phyloP scores from a whole-genome alignment of 2,113 vertebrate genomes.

The Oreochromis tanganicae region DNA sequence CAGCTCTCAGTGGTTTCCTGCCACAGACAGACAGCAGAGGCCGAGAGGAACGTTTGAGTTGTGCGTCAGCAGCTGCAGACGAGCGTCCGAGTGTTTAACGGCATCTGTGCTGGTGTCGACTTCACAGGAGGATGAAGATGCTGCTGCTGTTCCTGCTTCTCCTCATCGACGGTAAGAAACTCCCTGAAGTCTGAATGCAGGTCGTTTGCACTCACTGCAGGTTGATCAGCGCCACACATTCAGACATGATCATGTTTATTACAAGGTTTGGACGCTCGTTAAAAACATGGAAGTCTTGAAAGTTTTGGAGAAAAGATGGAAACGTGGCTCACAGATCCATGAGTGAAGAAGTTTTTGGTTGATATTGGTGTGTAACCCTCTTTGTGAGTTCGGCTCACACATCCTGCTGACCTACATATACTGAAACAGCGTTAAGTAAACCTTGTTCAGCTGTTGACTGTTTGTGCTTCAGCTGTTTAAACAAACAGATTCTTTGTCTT shows the following conservation, averaged over 20 bases:
- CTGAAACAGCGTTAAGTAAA: background rate
- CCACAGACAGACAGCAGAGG: fast-evolving
- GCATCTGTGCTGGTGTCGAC: fast-evolving
- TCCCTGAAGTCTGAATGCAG: fast-evolving
- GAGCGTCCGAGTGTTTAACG: fast-evolving
- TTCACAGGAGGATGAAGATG: background rate
- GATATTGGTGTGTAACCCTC: fast-evolving
- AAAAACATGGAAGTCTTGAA: background rate
- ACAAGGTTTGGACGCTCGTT: fast-evolving
- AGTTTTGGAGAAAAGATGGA: fast-evolving
- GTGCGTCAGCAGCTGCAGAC: background rate
- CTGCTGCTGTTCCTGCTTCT: background rate
- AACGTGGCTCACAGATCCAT: background rate
- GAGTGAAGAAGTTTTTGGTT: background rate
- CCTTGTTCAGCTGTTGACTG: background rate
- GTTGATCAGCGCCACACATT: background rate
- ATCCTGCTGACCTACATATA: background rate
- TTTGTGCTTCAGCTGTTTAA: background rate
- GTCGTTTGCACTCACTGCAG: background rate
- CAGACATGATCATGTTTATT: fast-evolving
- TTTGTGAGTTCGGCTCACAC: background rate
- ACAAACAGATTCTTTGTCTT: background rate
- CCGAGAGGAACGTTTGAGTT: background rate
- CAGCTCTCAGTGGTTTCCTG: background rate
- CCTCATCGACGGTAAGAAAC: background rate